phyloP scores from a whole-genome alignment of 2,113 vertebrate genomes.

The Corythoichthys haematopterus region DNA sequence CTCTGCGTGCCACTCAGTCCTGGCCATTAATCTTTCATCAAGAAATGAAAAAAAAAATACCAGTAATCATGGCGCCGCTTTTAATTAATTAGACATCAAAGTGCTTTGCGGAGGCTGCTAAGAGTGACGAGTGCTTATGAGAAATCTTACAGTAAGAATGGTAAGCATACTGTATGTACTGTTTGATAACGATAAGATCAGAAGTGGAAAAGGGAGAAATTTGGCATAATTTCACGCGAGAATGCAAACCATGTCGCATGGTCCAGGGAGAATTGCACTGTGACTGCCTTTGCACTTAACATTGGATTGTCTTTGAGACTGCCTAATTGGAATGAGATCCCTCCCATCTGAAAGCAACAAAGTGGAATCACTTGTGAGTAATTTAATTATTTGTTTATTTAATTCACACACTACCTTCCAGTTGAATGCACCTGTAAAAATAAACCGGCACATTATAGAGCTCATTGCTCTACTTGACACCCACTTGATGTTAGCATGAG shows the following conservation, averaged over 20 bases:
- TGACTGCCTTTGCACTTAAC: neutral
- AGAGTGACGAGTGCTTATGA: too few relatives aligned
- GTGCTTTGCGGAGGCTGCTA: conserved; percentile 29
- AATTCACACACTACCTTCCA: neutral
- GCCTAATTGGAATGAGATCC: conserved; percentile 5
- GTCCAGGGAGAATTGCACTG: neutral
- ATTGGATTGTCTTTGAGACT: neutral
- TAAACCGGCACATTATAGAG: neutral
- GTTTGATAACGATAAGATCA: neutral
- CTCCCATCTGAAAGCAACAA: neutral
- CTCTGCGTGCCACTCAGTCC: conserved; percentile 43
- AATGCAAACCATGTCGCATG: neutral
- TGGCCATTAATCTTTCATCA: conserved; percentile 54
- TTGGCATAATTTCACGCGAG: conserved; percentile 17
- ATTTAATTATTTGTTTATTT: conserved; percentile 4
- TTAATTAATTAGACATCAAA: conserved; percentile 50
- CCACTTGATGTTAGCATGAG: neutral
- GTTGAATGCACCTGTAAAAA: neutral
- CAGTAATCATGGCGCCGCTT: conserved; percentile 46
- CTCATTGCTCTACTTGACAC: conserved; percentile 1
- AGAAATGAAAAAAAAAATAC: conserved; percentile 40
- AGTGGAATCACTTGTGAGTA: conserved; percentile 7
- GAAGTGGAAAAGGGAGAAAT: neutral
- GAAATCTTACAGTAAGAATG: neutral
- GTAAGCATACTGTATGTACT: too few relatives aligned